Evolutionary conservation across 2,797 vertebrate species (phyloP), one percentile per base, ranked within the genome.

Genomic region (Aphelocoma californica): DNA sequence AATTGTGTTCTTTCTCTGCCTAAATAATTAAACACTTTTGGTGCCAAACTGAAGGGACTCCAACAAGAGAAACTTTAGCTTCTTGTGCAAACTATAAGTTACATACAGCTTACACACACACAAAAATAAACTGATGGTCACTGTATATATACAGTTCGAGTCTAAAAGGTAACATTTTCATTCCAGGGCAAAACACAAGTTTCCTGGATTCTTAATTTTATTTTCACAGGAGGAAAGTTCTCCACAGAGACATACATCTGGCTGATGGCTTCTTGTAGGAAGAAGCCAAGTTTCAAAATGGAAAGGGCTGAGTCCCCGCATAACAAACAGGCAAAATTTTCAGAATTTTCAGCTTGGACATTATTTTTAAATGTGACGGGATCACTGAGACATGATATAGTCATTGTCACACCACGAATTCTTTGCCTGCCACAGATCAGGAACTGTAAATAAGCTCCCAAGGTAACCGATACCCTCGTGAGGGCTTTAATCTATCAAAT

Each of bases 401-500:
- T 42, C 94, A 91, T 65, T 65, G 90, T 91, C 85, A 80, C 82
- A 88, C 85, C 72, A 89, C 0, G 0, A 92, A 60, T 91, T 92
- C 87, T 78, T 91, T 88, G 60, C 75, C 86, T 93, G 70, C 45
- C 42, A 88, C 81, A 91, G 75, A 94, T 62, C 64, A 92, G 57
- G 70, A 96, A 88, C 72, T 88, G 96, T 94, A 95, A 96, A 95
- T 84, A 94, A 95, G 95, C 61, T 92, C 95, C 81, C 54, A 91
- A 88, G 79, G 83, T 85, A 96, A 90, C 38, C 5, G 4, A 93
- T 75, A 83, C 8, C 90, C 91, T 88, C 21, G 4, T 19, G 66
- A 1, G 6, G 70, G 50, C 61, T 96, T 96, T 97, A 96, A 96
- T 96, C 80, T 90, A 95, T 96, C 95, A 96, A 96, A 95, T 95